A percentile compares a stretch with the other conserved stretches of the same genome.
phyloP scores from a whole-genome alignment of 2,888 invertebrate species.

The Aphodius sticticus region DNA sequence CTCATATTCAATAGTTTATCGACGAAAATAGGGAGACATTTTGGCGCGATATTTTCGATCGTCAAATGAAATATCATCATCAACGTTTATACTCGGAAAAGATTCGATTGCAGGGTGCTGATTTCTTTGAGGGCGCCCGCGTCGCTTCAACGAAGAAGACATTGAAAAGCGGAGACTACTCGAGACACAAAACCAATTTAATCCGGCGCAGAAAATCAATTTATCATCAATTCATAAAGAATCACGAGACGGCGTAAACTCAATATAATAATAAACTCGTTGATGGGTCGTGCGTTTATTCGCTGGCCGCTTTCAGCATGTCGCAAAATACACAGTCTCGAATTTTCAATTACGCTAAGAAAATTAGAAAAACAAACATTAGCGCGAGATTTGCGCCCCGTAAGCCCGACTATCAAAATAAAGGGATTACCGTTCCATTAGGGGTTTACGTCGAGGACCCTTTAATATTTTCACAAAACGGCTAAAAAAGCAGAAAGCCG shows the following conservation, averaged over 20 bases:
- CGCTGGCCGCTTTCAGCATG: neutral
- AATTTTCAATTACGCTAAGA: constrained; percentile 38
- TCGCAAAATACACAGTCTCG: constrained; percentile 35
- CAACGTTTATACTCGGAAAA: too few species aligned
- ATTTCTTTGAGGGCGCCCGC: too few species aligned
- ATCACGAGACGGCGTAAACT: constrained; percentile 14
- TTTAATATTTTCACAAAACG: constrained; percentile 27
- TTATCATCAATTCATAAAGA: constrained; percentile 27
- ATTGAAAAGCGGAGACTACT: too few species aligned
- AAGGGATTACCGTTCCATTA: constrained; percentile 35
- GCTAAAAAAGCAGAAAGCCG: neutral
- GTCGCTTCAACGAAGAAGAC: too few species aligned
- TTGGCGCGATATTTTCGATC: too few species aligned
- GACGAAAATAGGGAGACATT: too few species aligned
- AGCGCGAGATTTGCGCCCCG: constrained; percentile 19
- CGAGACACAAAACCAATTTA: too few species aligned
- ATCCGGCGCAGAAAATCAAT: too few species aligned
- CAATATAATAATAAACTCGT: constrained; percentile 38
- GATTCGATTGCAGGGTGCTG: too few species aligned
- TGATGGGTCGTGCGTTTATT: neutral
- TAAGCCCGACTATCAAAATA: constrained; percentile 30
- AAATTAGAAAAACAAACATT: constrained; percentile 37
- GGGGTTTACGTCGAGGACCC: constrained; percentile 27
- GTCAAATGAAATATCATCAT: too few species aligned
- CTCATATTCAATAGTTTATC: too few species aligned